A percentile compares a stretch with the other conserved stretches of the same genome.
phyloP scores from a whole-genome alignment of 2,113 vertebrate genomes.

The Sminthopsis crassicaudata region DNA sequence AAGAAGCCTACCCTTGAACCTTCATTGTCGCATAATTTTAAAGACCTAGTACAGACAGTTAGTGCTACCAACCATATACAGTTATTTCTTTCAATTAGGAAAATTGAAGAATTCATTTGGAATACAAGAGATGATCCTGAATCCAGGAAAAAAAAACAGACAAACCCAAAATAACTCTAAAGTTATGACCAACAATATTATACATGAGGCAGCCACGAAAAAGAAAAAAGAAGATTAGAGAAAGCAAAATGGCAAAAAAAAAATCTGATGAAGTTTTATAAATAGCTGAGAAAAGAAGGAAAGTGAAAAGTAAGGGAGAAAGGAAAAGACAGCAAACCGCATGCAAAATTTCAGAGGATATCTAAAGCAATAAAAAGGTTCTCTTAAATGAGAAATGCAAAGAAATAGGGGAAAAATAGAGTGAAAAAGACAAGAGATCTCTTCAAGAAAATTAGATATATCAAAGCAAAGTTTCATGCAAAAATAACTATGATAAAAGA shows the following conservation, averaged over 20 bases:
- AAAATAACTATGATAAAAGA: too few species aligned
- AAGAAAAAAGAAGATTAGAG: neutral
- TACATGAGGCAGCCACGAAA: neutral
- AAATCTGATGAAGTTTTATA: neutral
- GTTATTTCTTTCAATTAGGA: neutral
- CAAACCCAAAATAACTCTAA: neutral
- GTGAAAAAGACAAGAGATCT: too few species aligned
- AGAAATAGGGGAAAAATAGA: too few species aligned
- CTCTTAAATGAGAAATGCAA: too few species aligned
- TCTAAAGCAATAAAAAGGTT: too few species aligned
- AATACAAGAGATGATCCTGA: neutral
- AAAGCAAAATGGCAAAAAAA: neutral
- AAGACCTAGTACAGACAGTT: neutral
- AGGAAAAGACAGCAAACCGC: too few species aligned
- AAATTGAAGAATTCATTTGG: neutral
- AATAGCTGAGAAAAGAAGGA: too few species aligned
- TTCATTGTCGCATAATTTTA: neutral
- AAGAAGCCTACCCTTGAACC: neutral
- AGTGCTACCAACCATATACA: neutral
- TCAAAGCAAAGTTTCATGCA: too few species aligned
- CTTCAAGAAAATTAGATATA: too few species aligned
- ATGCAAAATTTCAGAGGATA: too few species aligned
- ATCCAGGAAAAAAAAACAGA: neutral
- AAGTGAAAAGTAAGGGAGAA: too few species aligned
- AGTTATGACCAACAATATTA: neutral